Evolutionary conservation across 2,888 invertebrate species (phyloP).

Genomic region (Diarsia rubi): DNA sequence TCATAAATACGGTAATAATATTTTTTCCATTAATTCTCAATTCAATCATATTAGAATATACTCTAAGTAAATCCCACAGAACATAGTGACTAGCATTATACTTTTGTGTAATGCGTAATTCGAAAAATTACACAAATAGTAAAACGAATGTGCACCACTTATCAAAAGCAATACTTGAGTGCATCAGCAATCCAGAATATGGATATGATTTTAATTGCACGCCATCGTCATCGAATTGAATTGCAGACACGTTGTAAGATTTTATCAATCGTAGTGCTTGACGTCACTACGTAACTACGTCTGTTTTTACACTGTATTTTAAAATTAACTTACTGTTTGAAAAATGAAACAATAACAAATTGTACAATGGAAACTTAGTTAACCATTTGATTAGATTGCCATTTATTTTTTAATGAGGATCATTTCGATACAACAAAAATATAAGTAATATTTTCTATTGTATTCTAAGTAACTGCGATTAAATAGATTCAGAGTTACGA

Average conservation of each 20-base stretch:
- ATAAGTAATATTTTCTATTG: not conserved
- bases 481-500: conserved; percentile 12
- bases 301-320: conserved; percentile 18
- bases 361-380: conserved; percentile 24
- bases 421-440: conserved; percentile 25
- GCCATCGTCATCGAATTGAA: conserved; percentile 54
- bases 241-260: conserved; percentile 55
- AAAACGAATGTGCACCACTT: conserved; percentile 6
- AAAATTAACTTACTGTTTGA: conserved; percentile 2
- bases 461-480: not conserved
- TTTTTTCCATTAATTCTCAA: conserved; percentile 9
- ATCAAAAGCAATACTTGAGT: conserved; percentile 32
- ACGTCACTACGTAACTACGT: conserved; percentile 36
- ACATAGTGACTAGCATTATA: not conserved
- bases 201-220: conserved; percentile 39
- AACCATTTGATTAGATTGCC: conserved; percentile 17
- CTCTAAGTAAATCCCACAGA: conserved; percentile 1
- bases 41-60: conserved; percentile 1
- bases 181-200: conserved; percentile 39
- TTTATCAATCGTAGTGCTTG: conserved; percentile 42
- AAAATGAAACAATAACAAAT: conserved; percentile 25
- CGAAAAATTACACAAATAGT: conserved; percentile 1
- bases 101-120: not conserved
- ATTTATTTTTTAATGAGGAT: conserved; percentile 13
- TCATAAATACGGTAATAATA: not conserved